Conservation (phyloP, 2,888 invertebrate genomes). For the Leptura quadrifasciata region DNA sequence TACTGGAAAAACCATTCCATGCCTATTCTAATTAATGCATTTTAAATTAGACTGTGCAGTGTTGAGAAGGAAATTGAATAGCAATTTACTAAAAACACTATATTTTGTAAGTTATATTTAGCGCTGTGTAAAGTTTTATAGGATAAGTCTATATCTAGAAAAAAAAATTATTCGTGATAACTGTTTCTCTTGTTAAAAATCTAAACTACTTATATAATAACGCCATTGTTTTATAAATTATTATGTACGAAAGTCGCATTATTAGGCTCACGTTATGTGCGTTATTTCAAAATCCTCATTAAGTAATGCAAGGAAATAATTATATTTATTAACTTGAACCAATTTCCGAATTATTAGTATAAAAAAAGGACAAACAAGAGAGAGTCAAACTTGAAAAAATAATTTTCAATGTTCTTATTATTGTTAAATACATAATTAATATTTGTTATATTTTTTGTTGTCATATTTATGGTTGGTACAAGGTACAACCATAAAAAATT, state of each 20-base stretch:
- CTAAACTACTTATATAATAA: background rate
- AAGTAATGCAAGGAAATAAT: slow-evolving; percentile 4
- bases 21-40: too few relatives aligned
- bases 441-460: too few relatives aligned
- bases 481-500: too few relatives aligned
- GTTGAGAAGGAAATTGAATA: too few relatives aligned
- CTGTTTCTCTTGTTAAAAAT: background rate
- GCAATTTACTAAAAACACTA: background rate
- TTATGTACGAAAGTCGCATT: background rate
- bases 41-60: too few relatives aligned
- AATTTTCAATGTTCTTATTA: too few relatives aligned
- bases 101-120: background rate
- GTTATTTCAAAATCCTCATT: background rate
- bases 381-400: background rate
- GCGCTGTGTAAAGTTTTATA: background rate
- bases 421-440: too few relatives aligned
- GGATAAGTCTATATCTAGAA: background rate
- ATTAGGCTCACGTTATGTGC: background rate
- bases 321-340: background rate
- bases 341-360: background rate
- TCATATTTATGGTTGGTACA: too few relatives aligned
- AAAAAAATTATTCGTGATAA: background rate
- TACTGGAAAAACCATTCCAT: too few relatives aligned
- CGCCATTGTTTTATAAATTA: background rate
- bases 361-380: background rate